These are phyloP conservation scores for Ariolimax columbianus DNA, from an alignment of 2,888 invertebrate genomes.

Conservation along the genomic window DNA sequence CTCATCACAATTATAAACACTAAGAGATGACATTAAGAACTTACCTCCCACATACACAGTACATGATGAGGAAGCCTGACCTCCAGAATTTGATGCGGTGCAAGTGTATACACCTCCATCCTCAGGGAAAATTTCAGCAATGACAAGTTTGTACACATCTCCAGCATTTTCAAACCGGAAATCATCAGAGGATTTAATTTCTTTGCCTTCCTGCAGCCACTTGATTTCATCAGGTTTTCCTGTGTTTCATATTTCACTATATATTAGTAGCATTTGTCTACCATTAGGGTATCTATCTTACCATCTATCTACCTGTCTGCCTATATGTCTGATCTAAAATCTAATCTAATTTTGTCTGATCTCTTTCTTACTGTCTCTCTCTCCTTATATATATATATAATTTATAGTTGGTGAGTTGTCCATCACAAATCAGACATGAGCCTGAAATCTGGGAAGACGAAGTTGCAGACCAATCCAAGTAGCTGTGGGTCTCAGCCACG, in stretches of 20 bases:
- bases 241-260: constrained; percentile 55
- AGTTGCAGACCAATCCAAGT: no score
- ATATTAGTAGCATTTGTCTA: neutral
- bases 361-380: no score
- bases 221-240: constrained; percentile 92
- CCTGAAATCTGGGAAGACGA: no score
- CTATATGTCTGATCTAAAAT: no score
- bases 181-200: constrained; percentile 96
- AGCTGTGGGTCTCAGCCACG: no score
- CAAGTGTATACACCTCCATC: constrained; percentile 97
- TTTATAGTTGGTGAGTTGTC: no score
- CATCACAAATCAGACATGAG: no score
- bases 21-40: constrained; percentile 16
- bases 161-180: constrained; percentile 95
- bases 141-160: constrained; percentile 91
- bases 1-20: neutral
- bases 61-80: constrained; percentile 62
- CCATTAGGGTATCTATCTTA: no score
- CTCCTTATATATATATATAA: no score
- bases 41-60: constrained; percentile 68
- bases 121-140: constrained; percentile 97
- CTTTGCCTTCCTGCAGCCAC: constrained; percentile 98
- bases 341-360: no score
- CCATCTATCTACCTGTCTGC: no score
- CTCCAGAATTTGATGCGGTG: constrained; percentile 87